phyloP scores from a whole-genome alignment of 2,797 vertebrate species.

The Pagetopsis macropterus region DNA sequence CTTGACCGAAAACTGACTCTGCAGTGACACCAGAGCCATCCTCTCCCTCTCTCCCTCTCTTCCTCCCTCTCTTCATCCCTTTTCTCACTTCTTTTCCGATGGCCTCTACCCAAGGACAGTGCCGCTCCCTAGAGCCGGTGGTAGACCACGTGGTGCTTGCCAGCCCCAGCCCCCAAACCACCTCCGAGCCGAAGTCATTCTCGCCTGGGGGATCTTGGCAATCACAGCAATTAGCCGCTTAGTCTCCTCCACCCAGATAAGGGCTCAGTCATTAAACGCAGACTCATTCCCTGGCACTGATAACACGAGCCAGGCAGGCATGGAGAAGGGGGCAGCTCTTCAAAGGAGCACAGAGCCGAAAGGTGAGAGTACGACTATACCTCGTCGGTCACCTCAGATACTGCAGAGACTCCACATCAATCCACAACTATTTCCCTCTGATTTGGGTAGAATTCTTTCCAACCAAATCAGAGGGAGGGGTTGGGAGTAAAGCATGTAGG shows the following conservation, averaged over 20 bases:
- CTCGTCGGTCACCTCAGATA: constrained; percentile 53
- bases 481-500: constrained; percentile 7
- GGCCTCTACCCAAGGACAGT: constrained; percentile 83
- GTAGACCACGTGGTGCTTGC: constrained; percentile 68
- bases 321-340: constrained; percentile 71
- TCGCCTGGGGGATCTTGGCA: constrained; percentile 80
- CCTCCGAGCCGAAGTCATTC: constrained; percentile 70
- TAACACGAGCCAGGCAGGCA: constrained; percentile 75
- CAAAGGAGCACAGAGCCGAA: constrained; percentile 65
- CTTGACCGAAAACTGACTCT: constrained; percentile 56
- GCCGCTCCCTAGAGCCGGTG: constrained; percentile 69
- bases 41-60: constrained; percentile 25
- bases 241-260: constrained; percentile 87
- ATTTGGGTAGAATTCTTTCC: constrained; percentile 14
- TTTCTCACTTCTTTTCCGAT: constrained; percentile 56
- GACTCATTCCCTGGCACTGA: constrained; percentile 83
- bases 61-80: constrained; percentile 15
- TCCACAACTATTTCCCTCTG: no score
- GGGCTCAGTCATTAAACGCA: constrained; percentile 86
- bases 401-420: constrained; percentile 6
- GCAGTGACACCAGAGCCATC: constrained; percentile 36
- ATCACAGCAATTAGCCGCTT: constrained; percentile 87
- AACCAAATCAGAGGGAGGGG: neutral
- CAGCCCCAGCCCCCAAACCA: constrained; percentile 72
- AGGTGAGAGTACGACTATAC: constrained; percentile 66